Percentiles rank a stretch among this genome's conserved stretches.
phyloP scores from a whole-genome alignment of 2,113 vertebrate species.

The Petroica traversi region DNA sequence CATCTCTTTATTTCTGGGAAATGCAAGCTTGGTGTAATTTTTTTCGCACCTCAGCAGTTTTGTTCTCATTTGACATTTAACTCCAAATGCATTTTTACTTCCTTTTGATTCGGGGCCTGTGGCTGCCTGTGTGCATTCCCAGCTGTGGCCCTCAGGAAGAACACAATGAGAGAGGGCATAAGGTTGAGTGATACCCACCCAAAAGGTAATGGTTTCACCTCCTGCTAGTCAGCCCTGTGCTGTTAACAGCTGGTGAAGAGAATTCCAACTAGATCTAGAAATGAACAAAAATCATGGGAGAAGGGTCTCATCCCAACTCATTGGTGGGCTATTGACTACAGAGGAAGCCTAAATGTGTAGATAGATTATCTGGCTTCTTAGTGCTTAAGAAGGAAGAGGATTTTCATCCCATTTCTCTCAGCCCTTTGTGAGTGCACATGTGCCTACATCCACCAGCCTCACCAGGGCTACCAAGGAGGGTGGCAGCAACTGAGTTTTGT shows the following conservation, averaged over 20 bases:
- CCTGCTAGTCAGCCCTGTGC: neutral
- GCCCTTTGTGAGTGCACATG: neutral
- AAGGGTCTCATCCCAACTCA: neutral
- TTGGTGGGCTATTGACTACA: neutral
- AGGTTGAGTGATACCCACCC: neutral
- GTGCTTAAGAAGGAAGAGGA: neutral
- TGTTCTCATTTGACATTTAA: neutral
- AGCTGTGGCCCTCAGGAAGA: neutral
- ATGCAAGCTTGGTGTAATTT: neutral
- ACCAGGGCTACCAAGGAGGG: neutral
- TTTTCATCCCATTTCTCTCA: neutral
- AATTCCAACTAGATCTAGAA: neutral
- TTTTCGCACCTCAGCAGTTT: neutral
- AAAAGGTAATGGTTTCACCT: neutral
- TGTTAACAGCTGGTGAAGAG: neutral
- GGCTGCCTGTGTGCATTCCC: neutral
- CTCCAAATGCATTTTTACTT: neutral
- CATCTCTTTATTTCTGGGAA: neutral
- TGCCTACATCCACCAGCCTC: rapidly evolving
- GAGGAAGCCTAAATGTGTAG: neutral
- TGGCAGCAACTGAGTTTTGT: neutral
- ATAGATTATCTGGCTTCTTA: neutral
- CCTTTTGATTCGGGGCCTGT: neutral
- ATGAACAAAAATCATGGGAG: neutral
- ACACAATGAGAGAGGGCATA: neutral